phyloP scores from a whole-genome alignment of 1,140 invertebrate species.

The Lordiphosa clarofinis region DNA sequence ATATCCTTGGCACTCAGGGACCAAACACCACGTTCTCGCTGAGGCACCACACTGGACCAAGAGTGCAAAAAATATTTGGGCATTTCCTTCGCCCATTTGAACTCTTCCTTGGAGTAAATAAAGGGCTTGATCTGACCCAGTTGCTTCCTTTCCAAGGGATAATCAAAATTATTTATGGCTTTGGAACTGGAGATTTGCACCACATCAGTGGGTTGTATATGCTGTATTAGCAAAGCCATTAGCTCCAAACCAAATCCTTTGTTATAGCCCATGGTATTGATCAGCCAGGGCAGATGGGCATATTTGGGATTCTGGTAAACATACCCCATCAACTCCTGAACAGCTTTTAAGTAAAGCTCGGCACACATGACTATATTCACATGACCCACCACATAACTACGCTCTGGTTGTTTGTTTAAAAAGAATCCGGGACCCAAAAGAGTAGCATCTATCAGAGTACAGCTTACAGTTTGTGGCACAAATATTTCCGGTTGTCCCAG shows the following conservation, averaged over 20 bases:
- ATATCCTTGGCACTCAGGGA: constrained; percentile 65
- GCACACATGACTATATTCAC: constrained; percentile 81
- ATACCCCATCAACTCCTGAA: constrained; percentile 79
- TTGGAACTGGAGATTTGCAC: constrained; percentile 81
- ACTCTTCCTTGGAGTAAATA: constrained; percentile 41
- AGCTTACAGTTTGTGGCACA: constrained; percentile 84
- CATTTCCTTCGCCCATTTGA: neutral
- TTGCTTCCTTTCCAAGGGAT: constrained; percentile 63
- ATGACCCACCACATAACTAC: constrained; percentile 80
- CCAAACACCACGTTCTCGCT: constrained; percentile 34
- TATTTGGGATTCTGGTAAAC: constrained; percentile 55
- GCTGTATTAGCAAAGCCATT: constrained; percentile 78
- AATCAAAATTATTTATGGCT: constrained; percentile 81
- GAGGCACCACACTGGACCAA: constrained; percentile 35
- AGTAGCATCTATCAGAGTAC: constrained; percentile 82
- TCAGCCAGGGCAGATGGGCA: constrained; percentile 80
- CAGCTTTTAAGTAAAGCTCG: constrained; percentile 80
- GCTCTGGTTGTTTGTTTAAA: constrained; percentile 57
- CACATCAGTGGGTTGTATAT: constrained; percentile 80
- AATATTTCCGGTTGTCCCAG: constrained; percentile 89
- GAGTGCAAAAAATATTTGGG: constrained; percentile 37
- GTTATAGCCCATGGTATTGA: constrained; percentile 86
- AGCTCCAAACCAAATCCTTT: constrained; percentile 82
- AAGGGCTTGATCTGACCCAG: constrained; percentile 55
- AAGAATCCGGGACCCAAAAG: constrained; percentile 86